phyloP scores from a whole-genome alignment of 1,140 invertebrate species.

The Hirudo medicinalis region DNA sequence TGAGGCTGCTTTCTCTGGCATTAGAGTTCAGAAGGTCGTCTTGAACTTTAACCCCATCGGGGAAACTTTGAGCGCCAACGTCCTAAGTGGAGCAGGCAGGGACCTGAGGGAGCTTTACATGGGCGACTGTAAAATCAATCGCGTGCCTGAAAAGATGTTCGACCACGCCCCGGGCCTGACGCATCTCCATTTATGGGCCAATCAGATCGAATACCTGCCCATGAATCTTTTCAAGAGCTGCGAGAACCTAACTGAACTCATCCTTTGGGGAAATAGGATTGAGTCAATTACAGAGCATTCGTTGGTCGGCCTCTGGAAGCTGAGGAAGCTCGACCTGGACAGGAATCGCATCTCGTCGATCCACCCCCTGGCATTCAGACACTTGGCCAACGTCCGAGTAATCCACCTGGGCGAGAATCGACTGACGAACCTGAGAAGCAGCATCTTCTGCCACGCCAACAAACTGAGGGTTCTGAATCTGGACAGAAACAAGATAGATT shows the following conservation, averaged over 20 bases:
- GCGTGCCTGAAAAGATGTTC: constrained; percentile 14
- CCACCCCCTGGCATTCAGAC: neutral
- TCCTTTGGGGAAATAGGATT: constrained; percentile 9
- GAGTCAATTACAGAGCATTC: neutral
- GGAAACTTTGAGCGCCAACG: constrained; percentile 12
- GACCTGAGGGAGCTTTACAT: constrained; percentile 18
- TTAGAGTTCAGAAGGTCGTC: constrained; percentile 19
- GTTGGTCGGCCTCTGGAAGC: constrained; percentile 1
- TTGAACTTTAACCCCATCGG: constrained; percentile 22
- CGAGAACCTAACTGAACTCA: constrained; percentile 13
- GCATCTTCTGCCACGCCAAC: neutral
- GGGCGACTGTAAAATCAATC: constrained; percentile 13
- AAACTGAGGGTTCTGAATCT: constrained; percentile 15
- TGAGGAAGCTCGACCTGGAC: constrained; percentile 15
- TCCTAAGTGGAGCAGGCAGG: constrained; percentile 7
- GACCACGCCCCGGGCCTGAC: constrained; percentile 10
- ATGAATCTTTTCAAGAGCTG: constrained; percentile 14
- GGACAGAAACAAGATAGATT: constrained; percentile 53
- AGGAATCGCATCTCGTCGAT: constrained; percentile 12
- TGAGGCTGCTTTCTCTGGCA: constrained; percentile 8
- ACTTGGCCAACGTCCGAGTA: neutral
- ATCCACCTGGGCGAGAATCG: constrained; percentile 9
- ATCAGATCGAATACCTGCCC: constrained; percentile 17
- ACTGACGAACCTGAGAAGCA: neutral
- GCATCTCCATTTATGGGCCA: constrained; percentile 20